Conservation (phyloP, 2,888 invertebrate genomes). For the Rhimphoctona megacephalus region DNA sequence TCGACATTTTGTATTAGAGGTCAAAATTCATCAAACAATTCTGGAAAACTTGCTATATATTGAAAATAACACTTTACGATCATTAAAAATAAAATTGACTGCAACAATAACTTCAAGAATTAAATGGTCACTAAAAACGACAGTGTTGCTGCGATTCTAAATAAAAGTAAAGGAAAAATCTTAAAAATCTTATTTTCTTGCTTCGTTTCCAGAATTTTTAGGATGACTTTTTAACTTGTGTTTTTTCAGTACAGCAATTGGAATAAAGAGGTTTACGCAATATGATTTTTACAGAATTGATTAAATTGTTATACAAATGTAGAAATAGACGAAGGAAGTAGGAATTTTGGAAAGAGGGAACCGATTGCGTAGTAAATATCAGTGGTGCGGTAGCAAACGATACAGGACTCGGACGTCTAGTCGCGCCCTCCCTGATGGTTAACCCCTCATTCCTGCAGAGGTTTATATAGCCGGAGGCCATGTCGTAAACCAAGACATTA, state of each 20-base stretch:
- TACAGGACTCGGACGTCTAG: constrained; percentile 71
- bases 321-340: constrained; percentile 15
- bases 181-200: neutral
- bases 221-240: neutral
- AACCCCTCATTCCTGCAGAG: constrained; percentile 50
- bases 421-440: constrained; percentile 65
- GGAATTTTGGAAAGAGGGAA: constrained; percentile 53
- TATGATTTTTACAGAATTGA: neutral
- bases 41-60: neutral
- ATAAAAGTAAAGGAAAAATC: neutral
- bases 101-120: neutral
- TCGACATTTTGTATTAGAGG: neutral
- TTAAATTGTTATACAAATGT: neutral
- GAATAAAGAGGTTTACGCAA: too few relatives aligned
- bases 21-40: neutral
- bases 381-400: constrained; percentile 35
- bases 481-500: constrained; percentile 85
- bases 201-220: too few relatives aligned
- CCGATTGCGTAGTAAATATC: constrained; percentile 83
- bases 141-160: too few relatives aligned
- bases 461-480: constrained; percentile 80
- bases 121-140: neutral
- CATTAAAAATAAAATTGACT: neutral
- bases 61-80: neutral
- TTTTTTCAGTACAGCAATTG: neutral